Percentiles rank a stretch among this genome's conserved stretches.
Conservation (phyloP, 2,888 invertebrate genomes). For the Rutpela maculata region DNA sequence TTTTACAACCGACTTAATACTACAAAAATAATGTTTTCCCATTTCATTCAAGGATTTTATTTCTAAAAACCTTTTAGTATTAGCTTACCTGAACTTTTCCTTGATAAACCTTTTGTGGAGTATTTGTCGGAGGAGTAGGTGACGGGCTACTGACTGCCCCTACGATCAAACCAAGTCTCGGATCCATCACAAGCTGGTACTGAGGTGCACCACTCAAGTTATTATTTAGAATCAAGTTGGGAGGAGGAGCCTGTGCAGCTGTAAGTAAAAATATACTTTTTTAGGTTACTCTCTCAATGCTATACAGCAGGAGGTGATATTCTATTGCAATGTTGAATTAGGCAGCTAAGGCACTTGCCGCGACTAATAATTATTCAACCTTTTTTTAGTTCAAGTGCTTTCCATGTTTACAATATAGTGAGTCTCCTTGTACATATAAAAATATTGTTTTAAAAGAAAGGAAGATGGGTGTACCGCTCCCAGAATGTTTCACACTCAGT, state of each 20-base stretch:
- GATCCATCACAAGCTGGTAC: constrained; percentile 76
- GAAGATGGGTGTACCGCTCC: too few relatives aligned
- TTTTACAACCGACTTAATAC: too few relatives aligned
- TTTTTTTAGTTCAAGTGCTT: too few relatives aligned
- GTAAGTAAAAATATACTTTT: constrained; percentile 16
- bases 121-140: constrained; percentile 21
- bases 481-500: too few relatives aligned
- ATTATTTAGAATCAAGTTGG: constrained; percentile 57
- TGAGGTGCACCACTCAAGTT: constrained; percentile 43
- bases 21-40: too few relatives aligned
- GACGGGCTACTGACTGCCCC: constrained; percentile 50
- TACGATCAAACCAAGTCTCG: constrained; percentile 62
- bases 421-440: too few relatives aligned
- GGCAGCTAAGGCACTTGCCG: too few relatives aligned
- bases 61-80: not conserved
- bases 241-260: constrained; percentile 27
- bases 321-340: too few relatives aligned
- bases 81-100: constrained; percentile 58
- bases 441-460: too few relatives aligned
- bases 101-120: constrained; percentile 49
- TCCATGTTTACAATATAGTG: too few relatives aligned
- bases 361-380: too few relatives aligned
- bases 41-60: too few relatives aligned
- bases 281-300: not conserved
- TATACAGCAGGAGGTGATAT: not conserved